phyloP scores from a whole-genome alignment of 2,797 vertebrate species.

The Diplodus puntazzo region DNA sequence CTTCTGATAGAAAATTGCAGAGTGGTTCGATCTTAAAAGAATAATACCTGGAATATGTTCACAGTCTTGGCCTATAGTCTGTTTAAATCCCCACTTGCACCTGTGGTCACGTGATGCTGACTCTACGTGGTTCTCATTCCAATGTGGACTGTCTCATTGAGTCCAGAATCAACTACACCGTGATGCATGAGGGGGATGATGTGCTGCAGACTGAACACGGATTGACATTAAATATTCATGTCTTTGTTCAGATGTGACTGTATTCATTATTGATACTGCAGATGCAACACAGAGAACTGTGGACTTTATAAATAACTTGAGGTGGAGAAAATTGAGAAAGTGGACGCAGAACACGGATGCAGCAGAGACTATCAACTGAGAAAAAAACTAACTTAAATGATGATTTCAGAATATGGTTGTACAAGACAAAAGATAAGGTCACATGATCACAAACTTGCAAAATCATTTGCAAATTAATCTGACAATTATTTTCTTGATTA shows the following conservation, averaged over 20 bases:
- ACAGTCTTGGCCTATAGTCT: slow-evolving; percentile 30
- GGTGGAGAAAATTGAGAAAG: slow-evolving; percentile 40
- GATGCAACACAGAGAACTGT: slow-evolving; percentile 69
- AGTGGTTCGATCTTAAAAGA: slow-evolving; percentile 27
- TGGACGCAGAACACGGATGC: not conserved
- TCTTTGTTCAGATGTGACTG: slow-evolving; percentile 78
- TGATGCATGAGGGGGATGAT: slow-evolving; percentile 53
- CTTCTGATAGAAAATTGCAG: not conserved
- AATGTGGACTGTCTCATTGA: slow-evolving; percentile 16
- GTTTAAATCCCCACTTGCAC: slow-evolving; percentile 41
- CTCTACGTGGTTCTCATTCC: slow-evolving; percentile 43
- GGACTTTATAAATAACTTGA: slow-evolving; percentile 77
- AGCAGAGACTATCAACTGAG: slow-evolving; percentile 7
- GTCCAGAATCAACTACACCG: slow-evolving; percentile 51
- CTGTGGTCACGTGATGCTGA: slow-evolving; percentile 33
- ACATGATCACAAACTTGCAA: not conserved
- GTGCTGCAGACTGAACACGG: slow-evolving; percentile 67
- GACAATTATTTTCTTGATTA: not conserved
- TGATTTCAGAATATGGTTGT: not conserved
- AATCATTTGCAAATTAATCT: not conserved
- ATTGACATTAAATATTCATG: slow-evolving; percentile 81
- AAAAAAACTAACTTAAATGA: not conserved
- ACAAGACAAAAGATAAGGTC: not conserved
- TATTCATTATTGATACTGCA: slow-evolving; percentile 72
- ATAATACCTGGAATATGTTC: slow-evolving; percentile 40